Evolutionary conservation across 2,797 vertebrate genomes (phyloP), one percentile per base, ranked within the genome.

Genomic region (Enteromius trimaculatus): DNA sequence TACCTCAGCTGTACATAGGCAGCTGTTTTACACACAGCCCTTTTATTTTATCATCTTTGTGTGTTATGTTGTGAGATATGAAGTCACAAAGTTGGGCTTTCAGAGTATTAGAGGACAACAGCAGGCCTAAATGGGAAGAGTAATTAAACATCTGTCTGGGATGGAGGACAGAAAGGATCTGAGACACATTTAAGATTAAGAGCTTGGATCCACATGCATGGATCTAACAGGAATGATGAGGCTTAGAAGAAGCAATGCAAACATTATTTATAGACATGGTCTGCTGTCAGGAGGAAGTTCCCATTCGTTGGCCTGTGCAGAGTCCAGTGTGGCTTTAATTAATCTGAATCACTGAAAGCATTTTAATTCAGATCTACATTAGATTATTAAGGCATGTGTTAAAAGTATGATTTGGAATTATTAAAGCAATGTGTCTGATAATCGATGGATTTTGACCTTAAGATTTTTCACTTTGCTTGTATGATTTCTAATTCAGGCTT

Each of bases 141-240:
- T 83, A 55, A 83, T 83, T 83, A 70, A 83, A 83, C 82, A 83
- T 83, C 75, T 78, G 82, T 64, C 44, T 71, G 66, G 53, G 29
- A 78, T 70, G 42, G 65, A 83, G 82, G 76, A 37, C 70, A 39
- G 68, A 71, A 60, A 29, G 23, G 68, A 60, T 75, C 60, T 23
- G 74, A 77, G 74, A 60, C 26, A 31, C 49, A 37, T 83, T 13
- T n/a, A 26, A 71, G 66, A 78, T 83, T 83, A 83, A 78, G 42
- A 44, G 81, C 60, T 66, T 26, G 58, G 58, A 49, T 58, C 29
- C 80, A 65, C 58, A 34, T 75, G 70, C 65, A 34, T 77, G 19
- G 64, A 47, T 55, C 10, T 44, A 47, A 9, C 65, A 26, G 17
- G 64, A 83, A 71, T 78, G 55, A 71, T 29, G 42, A 83, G 82